Percentiles rank a stretch among this genome's conserved stretches.
phyloP scores from a whole-genome alignment of 1,140 invertebrate species.

The Venturia canescens region DNA sequence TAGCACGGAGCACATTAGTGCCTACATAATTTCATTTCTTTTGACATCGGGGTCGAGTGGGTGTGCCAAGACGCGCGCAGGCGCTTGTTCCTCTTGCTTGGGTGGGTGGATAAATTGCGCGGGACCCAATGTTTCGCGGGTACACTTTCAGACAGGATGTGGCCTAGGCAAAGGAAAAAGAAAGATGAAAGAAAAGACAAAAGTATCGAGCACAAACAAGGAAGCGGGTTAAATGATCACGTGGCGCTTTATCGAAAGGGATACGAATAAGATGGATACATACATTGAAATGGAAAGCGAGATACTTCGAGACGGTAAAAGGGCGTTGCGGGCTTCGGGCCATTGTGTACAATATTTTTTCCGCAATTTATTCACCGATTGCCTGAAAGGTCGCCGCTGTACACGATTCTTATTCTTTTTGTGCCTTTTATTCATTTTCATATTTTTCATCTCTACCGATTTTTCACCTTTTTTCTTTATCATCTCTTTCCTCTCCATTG shows the following conservation, averaged over 20 bases:
- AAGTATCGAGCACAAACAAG: neutral
- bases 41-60: slow-evolving; percentile 61
- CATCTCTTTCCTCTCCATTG: slow-evolving; percentile 69
- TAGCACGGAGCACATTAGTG: slow-evolving; percentile 57
- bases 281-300: slow-evolving; percentile 13
- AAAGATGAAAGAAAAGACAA: neutral
- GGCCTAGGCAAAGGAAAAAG: neutral
- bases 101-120: slow-evolving; percentile 54
- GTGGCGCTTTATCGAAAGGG: neutral
- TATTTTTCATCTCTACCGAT: neutral
- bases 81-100: slow-evolving; percentile 42
- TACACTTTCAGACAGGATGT: neutral
- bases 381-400: slow-evolving; percentile 68
- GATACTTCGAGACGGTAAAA: slow-evolving; percentile 41
- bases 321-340: slow-evolving; percentile 60
- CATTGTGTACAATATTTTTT: slow-evolving; percentile 59
- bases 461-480: neutral
- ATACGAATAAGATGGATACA: slow-evolving; percentile 14
- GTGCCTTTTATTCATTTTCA: neutral
- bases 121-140: slow-evolving; percentile 8
- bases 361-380: slow-evolving; percentile 67
- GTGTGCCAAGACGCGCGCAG: slow-evolving; percentile 59
- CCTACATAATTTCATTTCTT: slow-evolving; percentile 67
- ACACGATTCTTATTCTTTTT: slow-evolving; percentile 40
- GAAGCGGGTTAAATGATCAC: neutral